Evolutionary conservation across 1,140 invertebrate species (phyloP).

Genomic region (Drosophila pectinifera): DNA sequence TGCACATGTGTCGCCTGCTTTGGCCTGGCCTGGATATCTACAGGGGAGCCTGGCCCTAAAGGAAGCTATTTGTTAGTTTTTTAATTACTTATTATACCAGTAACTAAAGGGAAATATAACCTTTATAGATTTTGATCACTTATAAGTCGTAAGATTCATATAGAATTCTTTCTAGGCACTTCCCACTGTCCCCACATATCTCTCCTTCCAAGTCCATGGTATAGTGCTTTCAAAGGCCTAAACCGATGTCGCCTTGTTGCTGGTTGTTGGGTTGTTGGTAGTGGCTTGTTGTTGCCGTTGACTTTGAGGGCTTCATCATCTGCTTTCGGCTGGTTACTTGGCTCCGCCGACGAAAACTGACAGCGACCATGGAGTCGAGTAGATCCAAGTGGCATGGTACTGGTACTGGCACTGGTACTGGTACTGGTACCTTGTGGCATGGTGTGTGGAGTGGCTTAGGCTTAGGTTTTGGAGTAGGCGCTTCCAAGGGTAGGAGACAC

Average conservation of each 20-base stretch:
- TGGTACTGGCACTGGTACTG: not conserved
- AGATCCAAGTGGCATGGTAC: slow-evolving; percentile 20
- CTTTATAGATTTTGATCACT: too few species aligned
- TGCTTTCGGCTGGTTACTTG: slow-evolving; percentile 76
- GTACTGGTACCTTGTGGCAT: slow-evolving; percentile 9
- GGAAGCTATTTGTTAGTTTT: too few species aligned
- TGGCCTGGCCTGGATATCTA: slow-evolving; percentile 26
- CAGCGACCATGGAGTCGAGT: slow-evolving; percentile 62
- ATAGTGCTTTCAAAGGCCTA: slow-evolving; percentile 76
- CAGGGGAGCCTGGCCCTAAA: not conserved
- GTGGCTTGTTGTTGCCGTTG: slow-evolving; percentile 50
- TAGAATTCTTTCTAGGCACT: not conserved
- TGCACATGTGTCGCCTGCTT: slow-evolving; percentile 70
- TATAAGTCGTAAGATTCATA: too few species aligned
- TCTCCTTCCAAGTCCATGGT: slow-evolving; percentile 52
- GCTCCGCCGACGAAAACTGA: slow-evolving; percentile 76
- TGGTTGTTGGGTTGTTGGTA: slow-evolving; percentile 40
- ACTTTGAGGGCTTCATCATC: slow-evolving; percentile 83
- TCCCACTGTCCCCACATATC: slow-evolving; percentile 19
- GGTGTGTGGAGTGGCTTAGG: slow-evolving; percentile 65
- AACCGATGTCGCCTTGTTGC: slow-evolving; percentile 73
- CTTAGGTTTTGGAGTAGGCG: slow-evolving; percentile 79
- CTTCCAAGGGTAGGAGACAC: slow-evolving; percentile 74
- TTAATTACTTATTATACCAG: too few species aligned
- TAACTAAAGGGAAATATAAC: too few species aligned